Base-by-base conservation (phyloP, 2,797 vertebrate species). In the Acanthopagrus latus region DNA sequence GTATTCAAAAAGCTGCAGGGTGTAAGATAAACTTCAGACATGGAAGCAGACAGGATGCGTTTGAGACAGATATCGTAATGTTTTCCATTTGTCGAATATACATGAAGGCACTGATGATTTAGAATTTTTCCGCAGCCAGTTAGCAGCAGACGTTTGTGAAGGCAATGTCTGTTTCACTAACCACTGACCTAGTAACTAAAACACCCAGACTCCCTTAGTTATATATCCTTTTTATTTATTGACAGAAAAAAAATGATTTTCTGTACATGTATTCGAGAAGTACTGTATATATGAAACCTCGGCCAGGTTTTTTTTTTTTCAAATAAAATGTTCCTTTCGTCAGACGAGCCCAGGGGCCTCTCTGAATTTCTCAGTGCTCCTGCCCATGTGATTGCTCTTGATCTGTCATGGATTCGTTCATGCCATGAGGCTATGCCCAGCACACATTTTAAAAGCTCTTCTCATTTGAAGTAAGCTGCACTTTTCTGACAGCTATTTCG, bases 381-480 rank as follows among this genome's bases (percentile, higher is more conserved):
- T 83, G 82, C 74, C 88, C 80, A 64, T 70, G 44, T 76, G 85
- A 87, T 85, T 73, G 77, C 89, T 89, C 85, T 92, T 92, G 92
- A 90, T 91, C 90, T 88, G 82, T 86, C 86, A 83, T 77, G 83
- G 82, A 86, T 87, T 80, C 50, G 82, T 77, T 89, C 79, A 63
- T 86, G 80, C 84, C 78, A 83, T n/a, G 74, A 87, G 83, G 82
- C 83, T 58, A 79, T 33, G 83, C 82, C 84, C 85, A 29, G 71
- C 79, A 76, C 76, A 65, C 64, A 85, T 86, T 82, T 82, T 86
- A 70, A 91, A 33, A 87, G 72, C 68, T 76, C 72, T 25, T 43
- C 75, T 74, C 68, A 86, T 89, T 92, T 88, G 86, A 91, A 86
- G 89, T 87, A 74, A 48, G 67, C 54, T 20, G 23, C 44, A 41